These are phyloP conservation scores for Catharus bicknelli DNA, from an alignment of 2,113 vertebrate species.

Conservation along the genomic window DNA sequence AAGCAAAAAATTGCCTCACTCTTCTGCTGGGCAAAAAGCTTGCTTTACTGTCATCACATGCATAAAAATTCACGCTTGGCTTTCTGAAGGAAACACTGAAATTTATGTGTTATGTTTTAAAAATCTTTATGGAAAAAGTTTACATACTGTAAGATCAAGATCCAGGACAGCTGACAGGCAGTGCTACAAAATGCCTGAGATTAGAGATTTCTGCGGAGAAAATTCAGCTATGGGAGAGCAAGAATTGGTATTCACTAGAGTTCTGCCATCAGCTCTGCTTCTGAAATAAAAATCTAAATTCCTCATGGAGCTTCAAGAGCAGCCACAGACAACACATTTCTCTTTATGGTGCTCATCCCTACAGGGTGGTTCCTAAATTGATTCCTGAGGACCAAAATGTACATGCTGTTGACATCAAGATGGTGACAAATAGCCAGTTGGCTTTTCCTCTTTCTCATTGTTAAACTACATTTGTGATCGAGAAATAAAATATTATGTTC, in stretches of 20 bases:
- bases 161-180: not conserved
- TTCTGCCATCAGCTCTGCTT: not conserved
- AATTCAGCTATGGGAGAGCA: not conserved
- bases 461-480: not conserved
- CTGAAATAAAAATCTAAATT: constrained; percentile 11
- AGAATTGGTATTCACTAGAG: not conserved
- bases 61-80: not conserved
- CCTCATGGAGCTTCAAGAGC: not conserved
- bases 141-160: not conserved
- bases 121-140: not conserved
- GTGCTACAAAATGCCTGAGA: not conserved
- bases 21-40: not conserved
- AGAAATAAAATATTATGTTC: not conserved
- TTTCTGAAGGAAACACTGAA: not conserved
- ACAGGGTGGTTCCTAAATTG: not conserved
- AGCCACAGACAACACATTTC: not conserved
- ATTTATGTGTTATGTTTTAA: not conserved
- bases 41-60: not conserved
- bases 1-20: not conserved
- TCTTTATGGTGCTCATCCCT: not conserved
- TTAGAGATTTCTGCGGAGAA: not conserved
- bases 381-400: not conserved
- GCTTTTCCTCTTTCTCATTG: not conserved
- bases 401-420: not conserved
- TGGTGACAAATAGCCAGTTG: not conserved